Evolutionary conservation across 2,797 vertebrate genomes (phyloP).

Genomic region (Triplophysa bombifrons): DNA sequence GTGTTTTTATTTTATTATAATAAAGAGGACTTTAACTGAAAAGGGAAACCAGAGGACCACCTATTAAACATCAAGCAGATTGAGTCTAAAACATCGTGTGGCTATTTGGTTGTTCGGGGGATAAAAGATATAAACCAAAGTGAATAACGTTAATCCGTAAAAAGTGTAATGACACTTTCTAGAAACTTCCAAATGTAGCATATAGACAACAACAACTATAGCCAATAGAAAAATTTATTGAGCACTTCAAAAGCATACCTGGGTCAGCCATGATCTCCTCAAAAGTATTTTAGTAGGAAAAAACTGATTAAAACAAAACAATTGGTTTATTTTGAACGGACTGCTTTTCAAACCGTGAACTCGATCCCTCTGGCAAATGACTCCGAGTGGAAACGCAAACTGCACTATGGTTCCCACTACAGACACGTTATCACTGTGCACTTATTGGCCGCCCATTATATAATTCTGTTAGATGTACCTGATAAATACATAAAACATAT

Average conservation of each 20-base stretch:
- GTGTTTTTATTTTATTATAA: no score
- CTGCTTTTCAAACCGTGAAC: conserved; percentile 15
- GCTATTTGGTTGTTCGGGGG: no score
- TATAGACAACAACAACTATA: background rate
- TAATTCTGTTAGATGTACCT: background rate
- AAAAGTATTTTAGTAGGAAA: no score
- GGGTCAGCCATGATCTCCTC: conserved; percentile 12
- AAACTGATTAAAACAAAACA: background rate
- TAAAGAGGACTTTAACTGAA: no score
- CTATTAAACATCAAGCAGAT: background rate
- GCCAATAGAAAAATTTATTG: background rate
- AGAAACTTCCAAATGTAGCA: background rate
- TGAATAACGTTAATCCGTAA: background rate
- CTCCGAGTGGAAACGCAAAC: conserved; percentile 47
- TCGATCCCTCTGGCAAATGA: conserved; percentile 29
- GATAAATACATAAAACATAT: background rate
- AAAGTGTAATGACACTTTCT: background rate
- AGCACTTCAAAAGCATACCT: conserved; percentile 5
- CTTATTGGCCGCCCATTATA: background rate
- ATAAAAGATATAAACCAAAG: no score
- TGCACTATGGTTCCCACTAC: background rate
- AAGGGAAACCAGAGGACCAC: no score
- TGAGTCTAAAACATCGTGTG: background rate
- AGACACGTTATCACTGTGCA: background rate
- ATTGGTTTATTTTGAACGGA: background rate